phyloP scores from a whole-genome alignment of 2,797 vertebrate genomes.

The Crypturellus tataupa region DNA sequence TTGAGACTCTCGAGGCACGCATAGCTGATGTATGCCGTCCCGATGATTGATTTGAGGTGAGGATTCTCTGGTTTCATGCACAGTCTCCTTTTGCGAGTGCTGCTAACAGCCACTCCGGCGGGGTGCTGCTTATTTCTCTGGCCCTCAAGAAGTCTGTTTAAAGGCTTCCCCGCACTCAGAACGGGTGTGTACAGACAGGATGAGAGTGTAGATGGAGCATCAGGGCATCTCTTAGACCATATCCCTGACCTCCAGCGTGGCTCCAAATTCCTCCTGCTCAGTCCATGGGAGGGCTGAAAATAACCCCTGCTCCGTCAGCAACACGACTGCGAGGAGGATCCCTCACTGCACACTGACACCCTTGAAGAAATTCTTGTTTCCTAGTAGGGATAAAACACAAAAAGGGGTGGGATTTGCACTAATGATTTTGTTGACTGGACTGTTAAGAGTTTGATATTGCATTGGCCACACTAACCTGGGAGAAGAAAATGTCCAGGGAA shows the following conservation, averaged over 20 bases:
- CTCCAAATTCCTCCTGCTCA: not conserved
- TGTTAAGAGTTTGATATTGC: not conserved
- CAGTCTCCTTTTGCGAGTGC: not conserved
- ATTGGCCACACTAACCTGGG: not conserved
- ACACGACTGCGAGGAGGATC: not conserved
- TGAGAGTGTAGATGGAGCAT: not conserved
- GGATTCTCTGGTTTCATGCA: not conserved
- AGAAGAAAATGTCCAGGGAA: not conserved
- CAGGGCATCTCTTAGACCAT: accelerated
- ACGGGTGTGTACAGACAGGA: not conserved
- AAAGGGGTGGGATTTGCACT: not conserved
- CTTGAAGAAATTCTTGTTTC: not conserved
- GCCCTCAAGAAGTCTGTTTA: not conserved
- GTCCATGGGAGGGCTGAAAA: not conserved
- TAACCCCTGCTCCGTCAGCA: not conserved
- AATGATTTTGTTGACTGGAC: not conserved
- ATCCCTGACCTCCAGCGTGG: not conserved
- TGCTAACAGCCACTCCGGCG: not conserved
- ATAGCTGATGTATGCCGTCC: not conserved
- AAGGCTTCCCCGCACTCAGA: not conserved
- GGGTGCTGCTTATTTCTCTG: not conserved
- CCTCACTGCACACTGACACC: not conserved
- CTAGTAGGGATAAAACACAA: not conserved
- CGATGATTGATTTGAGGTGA: slow-evolving; percentile 36
- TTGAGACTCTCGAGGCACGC: not conserved